Evolutionary conservation across 2,888 invertebrate species (phyloP).

Genomic region (Agrenia bidenticulata): DNA sequence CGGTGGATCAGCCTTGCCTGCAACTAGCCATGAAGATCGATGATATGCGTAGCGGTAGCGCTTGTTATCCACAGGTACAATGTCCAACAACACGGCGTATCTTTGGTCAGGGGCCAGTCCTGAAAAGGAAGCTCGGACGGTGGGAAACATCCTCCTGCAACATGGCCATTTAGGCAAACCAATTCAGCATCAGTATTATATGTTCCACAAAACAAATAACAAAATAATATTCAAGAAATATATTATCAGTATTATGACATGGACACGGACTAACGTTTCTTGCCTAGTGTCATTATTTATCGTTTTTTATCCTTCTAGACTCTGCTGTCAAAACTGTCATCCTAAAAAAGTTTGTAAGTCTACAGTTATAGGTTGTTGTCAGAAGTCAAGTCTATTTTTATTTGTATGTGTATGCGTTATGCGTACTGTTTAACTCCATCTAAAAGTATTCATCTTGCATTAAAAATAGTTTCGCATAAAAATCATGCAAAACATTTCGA

Average conservation of each 20-base stretch:
- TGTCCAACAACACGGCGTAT: conserved; percentile 92
- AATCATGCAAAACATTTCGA: too few species aligned
- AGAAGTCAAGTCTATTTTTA: too few species aligned
- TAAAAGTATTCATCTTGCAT: too few species aligned
- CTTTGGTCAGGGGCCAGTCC: conserved; percentile 77
- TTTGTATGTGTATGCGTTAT: too few species aligned
- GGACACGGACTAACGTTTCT: too few species aligned
- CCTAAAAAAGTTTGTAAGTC: not conserved
- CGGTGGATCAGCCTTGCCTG: conserved; percentile 97
- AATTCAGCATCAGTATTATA: conserved; percentile 28
- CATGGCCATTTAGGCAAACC: conserved; percentile 29
- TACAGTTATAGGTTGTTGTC: too few species aligned
- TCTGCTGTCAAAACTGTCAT: conserved; percentile 29
- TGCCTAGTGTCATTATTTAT: conserved; percentile 31
- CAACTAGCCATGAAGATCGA: conserved; percentile 95
- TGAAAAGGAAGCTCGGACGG: conserved; percentile 89
- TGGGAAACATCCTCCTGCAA: conserved; percentile 95
- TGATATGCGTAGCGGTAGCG: conserved; percentile 97
- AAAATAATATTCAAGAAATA: not conserved
- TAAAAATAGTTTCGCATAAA: too few species aligned
- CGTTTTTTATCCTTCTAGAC: conserved; percentile 17
- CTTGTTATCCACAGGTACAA: conserved; percentile 94
- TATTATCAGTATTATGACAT: too few species aligned
- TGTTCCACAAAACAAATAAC: conserved; percentile 12
- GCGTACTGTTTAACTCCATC: too few species aligned